Conservation (phyloP, 2,113 vertebrate species). For the Tachuris rubrigastra region DNA sequence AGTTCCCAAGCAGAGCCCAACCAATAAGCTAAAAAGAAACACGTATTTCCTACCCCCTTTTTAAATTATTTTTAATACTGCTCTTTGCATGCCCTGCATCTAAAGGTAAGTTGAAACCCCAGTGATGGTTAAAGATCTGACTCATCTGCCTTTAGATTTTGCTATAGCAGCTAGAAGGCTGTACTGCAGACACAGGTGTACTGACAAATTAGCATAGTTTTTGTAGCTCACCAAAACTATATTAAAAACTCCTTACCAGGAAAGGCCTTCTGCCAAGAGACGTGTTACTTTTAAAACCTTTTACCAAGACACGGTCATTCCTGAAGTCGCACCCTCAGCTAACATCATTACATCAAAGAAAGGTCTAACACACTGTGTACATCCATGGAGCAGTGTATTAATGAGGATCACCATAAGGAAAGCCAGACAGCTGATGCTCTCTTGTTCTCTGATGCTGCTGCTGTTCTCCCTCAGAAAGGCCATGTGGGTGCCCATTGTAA, state of each 20-base stretch:
- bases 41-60: fast-evolving
- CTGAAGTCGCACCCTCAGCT: neutral
- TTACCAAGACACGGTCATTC: neutral
- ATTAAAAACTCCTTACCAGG: neutral
- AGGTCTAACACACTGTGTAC: neutral
- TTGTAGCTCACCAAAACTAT: neutral
- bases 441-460: neutral
- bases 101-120: neutral
- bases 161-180: neutral
- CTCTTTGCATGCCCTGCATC: neutral
- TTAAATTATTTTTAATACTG: neutral
- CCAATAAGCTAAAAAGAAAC: neutral
- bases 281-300: neutral
- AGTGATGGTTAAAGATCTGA: neutral
- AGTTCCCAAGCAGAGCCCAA: neutral
- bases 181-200: neutral
- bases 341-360: neutral
- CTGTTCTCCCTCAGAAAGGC: neutral
- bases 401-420: neutral
- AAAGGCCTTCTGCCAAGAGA: neutral
- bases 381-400: fast-evolving
- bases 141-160: neutral
- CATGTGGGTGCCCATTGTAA: neutral
- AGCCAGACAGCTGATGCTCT: neutral
- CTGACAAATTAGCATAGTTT: neutral